Percentiles rank a stretch among this genome's conserved stretches.
Evolutionary conservation across 2,113 vertebrate species (phyloP).

Genomic region (Gavialis gangeticus): DNA sequence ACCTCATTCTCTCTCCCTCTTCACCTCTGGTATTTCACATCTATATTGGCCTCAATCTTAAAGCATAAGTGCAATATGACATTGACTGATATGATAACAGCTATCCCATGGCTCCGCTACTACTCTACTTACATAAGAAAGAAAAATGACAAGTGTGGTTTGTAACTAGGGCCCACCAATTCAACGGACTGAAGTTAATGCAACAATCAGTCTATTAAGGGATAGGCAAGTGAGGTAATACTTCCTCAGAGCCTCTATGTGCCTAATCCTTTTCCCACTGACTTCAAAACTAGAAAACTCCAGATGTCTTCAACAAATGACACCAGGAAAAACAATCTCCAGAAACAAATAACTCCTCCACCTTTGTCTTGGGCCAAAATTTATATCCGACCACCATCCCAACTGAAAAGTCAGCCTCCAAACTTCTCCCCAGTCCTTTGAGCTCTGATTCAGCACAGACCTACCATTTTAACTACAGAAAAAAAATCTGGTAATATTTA

Average conservation of each 20-base stretch:
- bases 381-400: fast-evolving
- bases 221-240: neutral
- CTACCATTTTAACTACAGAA: fast-evolving
- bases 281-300: neutral
- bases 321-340: neutral
- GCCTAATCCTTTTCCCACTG: neutral
- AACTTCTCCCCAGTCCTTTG: neutral
- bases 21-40: constrained; percentile 25
- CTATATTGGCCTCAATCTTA: neutral
- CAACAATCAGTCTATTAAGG: neutral
- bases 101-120: neutral
- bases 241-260: neutral
- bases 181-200: neutral
- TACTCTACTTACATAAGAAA: neutral
- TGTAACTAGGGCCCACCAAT: neutral
- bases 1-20: neutral
- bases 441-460: neutral
- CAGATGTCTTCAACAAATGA: neutral
- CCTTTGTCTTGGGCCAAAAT: neutral
- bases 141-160: neutral
- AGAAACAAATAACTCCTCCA: neutral
- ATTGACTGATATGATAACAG: neutral
- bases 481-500: too few relatives aligned
- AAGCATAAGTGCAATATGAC: neutral
- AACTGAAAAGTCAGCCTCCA: neutral